These are phyloP conservation scores for Psittacara wagleri DNA, from an alignment of 2,113 vertebrate species.

Conservation along the genomic window DNA sequence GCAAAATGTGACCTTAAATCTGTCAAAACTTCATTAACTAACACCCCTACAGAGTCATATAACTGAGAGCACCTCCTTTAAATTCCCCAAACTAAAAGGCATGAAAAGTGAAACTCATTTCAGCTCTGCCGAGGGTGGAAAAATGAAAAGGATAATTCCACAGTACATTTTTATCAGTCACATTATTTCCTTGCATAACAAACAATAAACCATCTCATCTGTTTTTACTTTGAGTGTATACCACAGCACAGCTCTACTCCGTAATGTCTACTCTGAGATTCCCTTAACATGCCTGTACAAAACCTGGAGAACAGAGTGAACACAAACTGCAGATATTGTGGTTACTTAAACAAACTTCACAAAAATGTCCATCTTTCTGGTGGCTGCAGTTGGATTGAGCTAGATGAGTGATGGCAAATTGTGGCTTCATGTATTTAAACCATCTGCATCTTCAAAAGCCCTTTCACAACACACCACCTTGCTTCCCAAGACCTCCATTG, in stretches of 20 bases:
- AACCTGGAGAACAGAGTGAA: background rate
- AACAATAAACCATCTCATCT: constrained; percentile 19
- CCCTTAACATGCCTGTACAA: background rate
- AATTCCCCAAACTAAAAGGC: constrained; percentile 4
- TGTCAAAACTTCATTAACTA: constrained; percentile 53
- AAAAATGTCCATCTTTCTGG: background rate
- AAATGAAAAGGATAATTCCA: background rate
- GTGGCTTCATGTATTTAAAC: background rate
- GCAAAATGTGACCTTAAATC: constrained; percentile 45
- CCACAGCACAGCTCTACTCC: background rate
- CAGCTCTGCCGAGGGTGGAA: background rate
- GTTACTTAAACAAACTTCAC: background rate
- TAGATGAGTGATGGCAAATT: background rate
- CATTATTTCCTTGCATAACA: background rate
- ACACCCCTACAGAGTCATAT: constrained; percentile 5
- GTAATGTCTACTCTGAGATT: background rate
- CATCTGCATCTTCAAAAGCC: background rate
- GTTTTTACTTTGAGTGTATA: background rate
- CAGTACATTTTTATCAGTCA: background rate
- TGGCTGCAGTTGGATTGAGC: background rate
- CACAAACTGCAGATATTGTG: background rate
- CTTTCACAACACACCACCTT: background rate
- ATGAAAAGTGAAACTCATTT: constrained; percentile 25
- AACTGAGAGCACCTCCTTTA: constrained; percentile 27
- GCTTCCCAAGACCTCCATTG: accelerated